Evolutionary conservation across 2,113 vertebrate genomes (phyloP).

Genomic region (Tragulus kanchil): DNA sequence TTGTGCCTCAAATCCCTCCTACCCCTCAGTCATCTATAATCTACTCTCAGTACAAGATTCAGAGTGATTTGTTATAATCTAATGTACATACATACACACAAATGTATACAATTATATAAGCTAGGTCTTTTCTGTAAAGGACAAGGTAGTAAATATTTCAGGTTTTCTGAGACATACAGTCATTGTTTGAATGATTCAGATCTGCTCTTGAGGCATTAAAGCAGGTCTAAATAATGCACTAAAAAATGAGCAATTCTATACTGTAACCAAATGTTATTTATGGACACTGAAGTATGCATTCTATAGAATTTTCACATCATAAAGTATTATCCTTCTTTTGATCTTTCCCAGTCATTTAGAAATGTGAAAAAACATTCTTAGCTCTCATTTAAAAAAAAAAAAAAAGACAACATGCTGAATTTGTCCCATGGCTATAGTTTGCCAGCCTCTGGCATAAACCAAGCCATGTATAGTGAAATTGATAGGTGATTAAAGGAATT

Average conservation of each 20-base stretch:
- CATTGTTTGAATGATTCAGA: not conserved
- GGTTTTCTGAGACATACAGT: not conserved
- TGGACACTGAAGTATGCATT: not conserved
- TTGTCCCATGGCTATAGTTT: not conserved
- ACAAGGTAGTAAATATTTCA: not conserved
- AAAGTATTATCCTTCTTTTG: not conserved
- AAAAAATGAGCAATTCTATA: not conserved
- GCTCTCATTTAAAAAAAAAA: not conserved
- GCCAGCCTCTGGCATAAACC: not conserved
- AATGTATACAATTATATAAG: not conserved
- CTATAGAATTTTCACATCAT: not conserved
- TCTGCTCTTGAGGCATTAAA: not conserved
- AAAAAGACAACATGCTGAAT: not conserved
- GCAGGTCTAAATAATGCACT: not conserved
- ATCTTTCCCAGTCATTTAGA: not conserved
- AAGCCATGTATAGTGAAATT: not conserved
- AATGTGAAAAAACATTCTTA: not conserved
- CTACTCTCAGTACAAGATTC: not conserved
- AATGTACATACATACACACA: not conserved
- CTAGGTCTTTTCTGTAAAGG: not conserved
- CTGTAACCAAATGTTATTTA: conserved; percentile 12
- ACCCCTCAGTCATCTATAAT: not conserved
- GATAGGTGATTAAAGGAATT: not conserved
- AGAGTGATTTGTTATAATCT: not conserved
- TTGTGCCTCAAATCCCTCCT: not conserved